phyloP scores from a whole-genome alignment of 2,113 vertebrate species.

The Syngnathus floridae region DNA sequence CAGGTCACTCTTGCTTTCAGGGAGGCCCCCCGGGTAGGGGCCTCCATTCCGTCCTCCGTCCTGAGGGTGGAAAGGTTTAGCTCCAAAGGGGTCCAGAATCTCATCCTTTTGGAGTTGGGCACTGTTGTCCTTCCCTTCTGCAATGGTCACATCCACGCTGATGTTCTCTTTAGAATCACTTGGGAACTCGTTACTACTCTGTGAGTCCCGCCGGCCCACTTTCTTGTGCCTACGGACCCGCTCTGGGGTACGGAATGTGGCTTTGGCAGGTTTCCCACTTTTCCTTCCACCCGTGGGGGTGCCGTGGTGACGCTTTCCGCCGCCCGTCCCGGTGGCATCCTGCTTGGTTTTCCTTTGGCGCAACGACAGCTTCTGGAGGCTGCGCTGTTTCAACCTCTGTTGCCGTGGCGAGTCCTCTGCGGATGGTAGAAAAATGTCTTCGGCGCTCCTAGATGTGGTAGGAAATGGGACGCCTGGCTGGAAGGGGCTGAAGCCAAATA shows the following conservation, averaged over 20 bases:
- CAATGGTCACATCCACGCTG: conserved; percentile 67
- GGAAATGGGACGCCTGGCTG: conserved; percentile 63
- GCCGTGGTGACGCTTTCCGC: conserved; percentile 88
- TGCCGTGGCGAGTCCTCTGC: conserved; percentile 79
- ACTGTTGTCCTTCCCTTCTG: conserved; percentile 76
- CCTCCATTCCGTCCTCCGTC: conserved; percentile 72
- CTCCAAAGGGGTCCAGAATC: conserved; percentile 84
- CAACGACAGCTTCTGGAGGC: conserved; percentile 83
- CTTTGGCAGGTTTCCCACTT: conserved; percentile 78
- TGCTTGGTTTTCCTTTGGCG: conserved; percentile 88
- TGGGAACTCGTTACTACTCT: conserved; percentile 93
- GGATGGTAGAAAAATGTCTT: conserved; percentile 79
- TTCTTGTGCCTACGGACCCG: conserved; percentile 82
- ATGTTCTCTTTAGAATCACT: conserved; percentile 97
- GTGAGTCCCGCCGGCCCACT: conserved; percentile 85
- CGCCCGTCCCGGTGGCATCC: conserved; percentile 58
- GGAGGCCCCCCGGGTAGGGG: conserved; percentile 52
- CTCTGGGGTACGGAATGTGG: conserved; percentile 86
- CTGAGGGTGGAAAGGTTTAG: conserved; percentile 85
- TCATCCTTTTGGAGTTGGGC: conserved; percentile 73
- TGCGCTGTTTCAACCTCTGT: conserved; percentile 84
- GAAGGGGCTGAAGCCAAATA: conserved; percentile 89
- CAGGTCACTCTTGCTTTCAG: conserved; percentile 71
- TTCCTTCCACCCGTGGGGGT: conserved; percentile 81
- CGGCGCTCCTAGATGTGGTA: conserved; percentile 61